Evolutionary conservation across 2,888 invertebrate species (phyloP).

Genomic region (Andrena marginata): DNA sequence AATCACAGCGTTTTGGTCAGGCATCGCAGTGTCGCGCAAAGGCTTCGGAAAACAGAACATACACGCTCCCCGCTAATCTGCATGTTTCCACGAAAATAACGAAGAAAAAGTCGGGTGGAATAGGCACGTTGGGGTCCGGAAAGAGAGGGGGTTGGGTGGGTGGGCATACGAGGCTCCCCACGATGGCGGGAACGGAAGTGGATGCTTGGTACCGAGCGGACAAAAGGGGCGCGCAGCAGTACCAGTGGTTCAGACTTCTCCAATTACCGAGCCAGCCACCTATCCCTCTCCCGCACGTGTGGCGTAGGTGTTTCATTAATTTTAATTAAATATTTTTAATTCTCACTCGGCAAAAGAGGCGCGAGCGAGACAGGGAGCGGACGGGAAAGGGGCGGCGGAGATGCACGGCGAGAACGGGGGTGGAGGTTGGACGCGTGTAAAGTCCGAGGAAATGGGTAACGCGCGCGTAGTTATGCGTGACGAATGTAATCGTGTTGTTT

Average conservation of each 20-base stretch:
- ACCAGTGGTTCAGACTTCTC: slow-evolving; percentile 73
- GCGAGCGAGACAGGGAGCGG: not conserved
- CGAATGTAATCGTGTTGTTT: slow-evolving; percentile 45
- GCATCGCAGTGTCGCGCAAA: not conserved
- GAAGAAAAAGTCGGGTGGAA: slow-evolving; percentile 44
- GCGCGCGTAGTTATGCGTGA: not conserved
- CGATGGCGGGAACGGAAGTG: slow-evolving; percentile 33
- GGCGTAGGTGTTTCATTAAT: slow-evolving; percentile 80
- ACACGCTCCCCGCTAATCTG: not conserved
- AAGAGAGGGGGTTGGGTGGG: slow-evolving; percentile 23
- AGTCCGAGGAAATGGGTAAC: slow-evolving; percentile 13
- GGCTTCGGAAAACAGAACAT: slow-evolving; percentile 4
- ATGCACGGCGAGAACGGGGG: not conserved
- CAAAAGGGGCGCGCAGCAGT: slow-evolving; percentile 58
- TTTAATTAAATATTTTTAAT: slow-evolving; percentile 82
- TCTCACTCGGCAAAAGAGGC: slow-evolving; percentile 53
- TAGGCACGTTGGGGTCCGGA: slow-evolving; percentile 35
- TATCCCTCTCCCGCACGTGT: slow-evolving; percentile 57
- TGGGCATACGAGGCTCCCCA: slow-evolving; percentile 29
- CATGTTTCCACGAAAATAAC: slow-evolving; percentile 15
- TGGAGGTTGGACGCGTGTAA: not conserved
- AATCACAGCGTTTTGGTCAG: not conserved
- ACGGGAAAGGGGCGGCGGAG: slow-evolving; percentile 12
- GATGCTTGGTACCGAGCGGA: slow-evolving; percentile 41
- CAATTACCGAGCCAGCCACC: slow-evolving; percentile 74